Conservation (phyloP, 2,888 invertebrate species). For the Zonitis immaculata region DNA sequence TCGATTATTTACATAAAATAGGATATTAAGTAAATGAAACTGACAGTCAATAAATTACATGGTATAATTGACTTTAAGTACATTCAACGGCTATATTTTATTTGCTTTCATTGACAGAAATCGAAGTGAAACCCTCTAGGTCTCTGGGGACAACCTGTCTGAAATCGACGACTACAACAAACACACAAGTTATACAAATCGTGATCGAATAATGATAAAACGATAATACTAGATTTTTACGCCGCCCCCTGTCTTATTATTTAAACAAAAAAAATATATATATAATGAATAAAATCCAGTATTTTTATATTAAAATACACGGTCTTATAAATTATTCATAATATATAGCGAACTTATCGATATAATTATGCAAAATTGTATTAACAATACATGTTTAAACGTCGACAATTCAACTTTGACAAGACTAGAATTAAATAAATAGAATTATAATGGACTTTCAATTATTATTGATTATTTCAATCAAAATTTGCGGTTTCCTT, state of each 20-base stretch:
- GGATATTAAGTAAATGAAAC: slow-evolving; percentile 22
- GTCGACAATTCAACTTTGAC: too few relatives aligned
- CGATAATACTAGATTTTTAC: slow-evolving; percentile 2
- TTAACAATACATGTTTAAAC: too few relatives aligned
- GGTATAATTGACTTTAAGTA: slow-evolving; percentile 21
- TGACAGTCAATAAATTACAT: slow-evolving; percentile 19
- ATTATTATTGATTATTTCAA: too few relatives aligned
- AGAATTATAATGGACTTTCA: too few relatives aligned
- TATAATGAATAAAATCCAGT: too few relatives aligned
- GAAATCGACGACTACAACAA: slow-evolving; percentile 11
- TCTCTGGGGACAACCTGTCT: slow-evolving; percentile 20
- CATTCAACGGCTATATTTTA: slow-evolving; percentile 19
- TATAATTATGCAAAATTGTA: slow-evolving; percentile 3
- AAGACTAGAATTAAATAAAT: too few relatives aligned
- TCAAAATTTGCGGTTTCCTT: too few relatives aligned
- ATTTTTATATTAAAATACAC: slow-evolving; percentile 14
- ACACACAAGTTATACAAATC: slow-evolving; percentile 6
- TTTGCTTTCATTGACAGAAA: slow-evolving; percentile 22
- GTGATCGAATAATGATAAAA: neutral
- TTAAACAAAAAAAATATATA: too few relatives aligned
- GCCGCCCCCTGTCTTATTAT: too few relatives aligned
- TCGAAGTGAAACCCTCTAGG: slow-evolving; percentile 19
- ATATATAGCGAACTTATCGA: neutral
- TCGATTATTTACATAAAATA: slow-evolving; percentile 17
- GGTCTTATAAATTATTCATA: slow-evolving; percentile 10